These are phyloP conservation scores for Griposia aprilina DNA, from an alignment of 2,888 invertebrate species.

Conservation along the genomic window DNA sequence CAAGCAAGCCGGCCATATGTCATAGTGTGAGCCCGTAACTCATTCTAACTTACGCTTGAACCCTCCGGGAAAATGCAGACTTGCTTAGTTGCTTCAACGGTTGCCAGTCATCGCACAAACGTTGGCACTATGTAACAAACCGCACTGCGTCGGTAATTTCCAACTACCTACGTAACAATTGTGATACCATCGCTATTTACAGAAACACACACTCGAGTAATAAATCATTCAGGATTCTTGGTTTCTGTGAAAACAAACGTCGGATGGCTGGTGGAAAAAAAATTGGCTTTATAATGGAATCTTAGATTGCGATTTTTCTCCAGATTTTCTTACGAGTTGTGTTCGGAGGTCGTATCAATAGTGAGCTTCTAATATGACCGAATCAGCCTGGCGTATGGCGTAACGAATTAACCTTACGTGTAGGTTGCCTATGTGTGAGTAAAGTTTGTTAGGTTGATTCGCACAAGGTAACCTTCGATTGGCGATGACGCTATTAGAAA, in stretches of 20 bases:
- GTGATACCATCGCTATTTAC: not conserved
- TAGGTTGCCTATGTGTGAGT: not conserved
- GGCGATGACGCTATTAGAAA: too few species aligned
- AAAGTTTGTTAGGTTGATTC: too few species aligned
- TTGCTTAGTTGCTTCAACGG: conserved; percentile 13
- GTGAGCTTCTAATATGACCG: too few species aligned
- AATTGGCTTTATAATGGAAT: conserved; percentile 11
- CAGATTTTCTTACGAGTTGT: not conserved
- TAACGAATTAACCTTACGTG: not conserved
- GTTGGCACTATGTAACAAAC: not conserved
- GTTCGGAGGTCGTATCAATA: not conserved
- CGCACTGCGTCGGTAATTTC: conserved; percentile 46
- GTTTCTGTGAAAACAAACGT: conserved; percentile 8
- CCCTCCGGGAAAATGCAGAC: conserved; percentile 31
- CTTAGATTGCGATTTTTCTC: not conserved
- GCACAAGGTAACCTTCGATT: too few species aligned
- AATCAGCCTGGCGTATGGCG: too few species aligned
- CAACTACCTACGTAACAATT: not conserved
- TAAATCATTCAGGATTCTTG: conserved; percentile 25
- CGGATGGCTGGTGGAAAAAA: not conserved
- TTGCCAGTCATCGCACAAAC: conserved; percentile 18
- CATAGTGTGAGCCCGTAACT: conserved; percentile 29
- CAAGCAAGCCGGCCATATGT: conserved; percentile 31
- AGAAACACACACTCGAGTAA: not conserved
- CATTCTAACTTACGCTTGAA: conserved; percentile 33